Conservation (phyloP, 2,888 invertebrate genomes). For the Hydroisotoma schaefferi region DNA sequence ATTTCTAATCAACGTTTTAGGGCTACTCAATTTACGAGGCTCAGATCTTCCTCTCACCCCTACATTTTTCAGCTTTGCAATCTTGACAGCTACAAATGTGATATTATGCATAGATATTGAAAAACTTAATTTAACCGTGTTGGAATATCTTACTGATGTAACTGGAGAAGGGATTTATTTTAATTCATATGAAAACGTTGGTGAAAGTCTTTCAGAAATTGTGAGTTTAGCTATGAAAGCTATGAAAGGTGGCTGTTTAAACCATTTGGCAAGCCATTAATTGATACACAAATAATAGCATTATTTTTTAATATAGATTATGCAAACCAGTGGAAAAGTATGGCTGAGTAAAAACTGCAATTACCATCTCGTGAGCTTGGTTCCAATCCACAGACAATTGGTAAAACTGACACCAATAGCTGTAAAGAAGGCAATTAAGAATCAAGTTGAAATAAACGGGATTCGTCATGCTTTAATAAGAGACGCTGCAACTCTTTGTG, state of each 20-base stretch:
- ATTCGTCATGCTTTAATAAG: slow-evolving; percentile 80
- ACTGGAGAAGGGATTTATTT: slow-evolving; percentile 58
- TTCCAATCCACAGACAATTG: slow-evolving; percentile 54
- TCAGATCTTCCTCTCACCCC: slow-evolving; percentile 85
- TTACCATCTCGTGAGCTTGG: slow-evolving; percentile 58
- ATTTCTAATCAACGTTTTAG: slow-evolving; percentile 64
- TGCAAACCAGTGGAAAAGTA: slow-evolving; percentile 50
- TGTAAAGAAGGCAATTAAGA: slow-evolving; percentile 83
- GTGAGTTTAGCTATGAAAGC: too few species aligned
- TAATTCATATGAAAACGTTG: slow-evolving; percentile 58
- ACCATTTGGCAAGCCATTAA: background rate
- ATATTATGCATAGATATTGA: slow-evolving; percentile 65
- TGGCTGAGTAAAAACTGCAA: slow-evolving; percentile 63
- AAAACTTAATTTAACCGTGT: slow-evolving; percentile 57
- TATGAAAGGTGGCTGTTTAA: too few species aligned
- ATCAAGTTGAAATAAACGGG: slow-evolving; percentile 69
- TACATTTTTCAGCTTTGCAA: slow-evolving; percentile 70
- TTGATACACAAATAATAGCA: background rate
- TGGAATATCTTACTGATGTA: slow-evolving; percentile 57
- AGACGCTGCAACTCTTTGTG: slow-evolving; percentile 85
- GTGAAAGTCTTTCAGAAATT: slow-evolving; percentile 54
- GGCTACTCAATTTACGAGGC: slow-evolving; percentile 61
- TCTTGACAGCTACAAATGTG: slow-evolving; percentile 56
- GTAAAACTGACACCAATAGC: slow-evolving; percentile 73
- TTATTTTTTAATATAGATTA: background rate